phyloP scores from a whole-genome alignment of 2,888 invertebrate species.

The Bellardia pandia region DNA sequence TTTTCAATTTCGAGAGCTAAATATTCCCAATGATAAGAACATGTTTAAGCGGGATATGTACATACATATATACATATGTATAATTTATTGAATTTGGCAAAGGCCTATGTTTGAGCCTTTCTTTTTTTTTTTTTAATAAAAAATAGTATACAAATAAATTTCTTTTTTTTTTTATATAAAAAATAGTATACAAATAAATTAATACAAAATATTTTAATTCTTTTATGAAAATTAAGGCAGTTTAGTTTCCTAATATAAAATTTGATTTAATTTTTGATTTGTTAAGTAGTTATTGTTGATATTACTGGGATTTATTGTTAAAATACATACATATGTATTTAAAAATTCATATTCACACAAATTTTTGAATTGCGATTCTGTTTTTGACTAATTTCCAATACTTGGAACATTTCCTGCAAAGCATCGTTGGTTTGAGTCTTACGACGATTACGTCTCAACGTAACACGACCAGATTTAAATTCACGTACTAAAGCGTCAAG shows the following conservation, averaged over 20 bases:
- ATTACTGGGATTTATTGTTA: background rate
- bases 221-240: slow-evolving; percentile 52
- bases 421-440: slow-evolving; percentile 83
- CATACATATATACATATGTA: too few relatives aligned
- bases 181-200: slow-evolving; percentile 35
- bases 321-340: too few relatives aligned
- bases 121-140: background rate
- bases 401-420: slow-evolving; percentile 84
- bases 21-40: background rate
- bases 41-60: background rate
- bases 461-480: slow-evolving; percentile 83
- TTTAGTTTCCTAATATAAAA: slow-evolving; percentile 18
- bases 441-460: slow-evolving; percentile 82
- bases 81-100: too few relatives aligned
- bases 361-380: slow-evolving; percentile 83
- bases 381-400: slow-evolving; percentile 83
- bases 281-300: background rate
- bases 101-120: background rate
- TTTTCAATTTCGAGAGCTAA: background rate
- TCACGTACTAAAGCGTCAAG: slow-evolving; percentile 84
- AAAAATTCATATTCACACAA: slow-evolving; percentile 80
- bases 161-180: background rate
- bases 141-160: slow-evolving; percentile 35
- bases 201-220: slow-evolving; percentile 22
- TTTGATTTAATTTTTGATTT: background rate